These are phyloP conservation scores for Brachionus rotundiformis DNA, from an alignment of 1,140 invertebrate genomes.

Conservation along the genomic window DNA sequence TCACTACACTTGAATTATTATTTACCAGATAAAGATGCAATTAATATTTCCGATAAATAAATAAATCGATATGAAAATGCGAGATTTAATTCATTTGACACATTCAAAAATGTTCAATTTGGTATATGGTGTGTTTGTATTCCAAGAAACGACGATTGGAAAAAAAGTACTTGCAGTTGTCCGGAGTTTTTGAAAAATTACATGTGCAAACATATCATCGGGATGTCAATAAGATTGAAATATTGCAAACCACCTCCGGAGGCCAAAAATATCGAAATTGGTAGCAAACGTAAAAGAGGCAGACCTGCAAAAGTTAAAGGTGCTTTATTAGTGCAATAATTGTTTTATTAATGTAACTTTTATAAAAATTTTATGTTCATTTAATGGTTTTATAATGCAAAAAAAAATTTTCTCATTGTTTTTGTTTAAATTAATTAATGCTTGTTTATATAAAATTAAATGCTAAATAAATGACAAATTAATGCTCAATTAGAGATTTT, in stretches of 20 bases:
- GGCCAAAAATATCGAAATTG: not conserved
- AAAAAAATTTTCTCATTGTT: no score
- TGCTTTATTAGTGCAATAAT: not conserved
- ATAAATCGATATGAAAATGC: not conserved
- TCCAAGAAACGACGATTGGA: not conserved
- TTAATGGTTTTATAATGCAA: no score
- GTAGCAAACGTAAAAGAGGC: not conserved
- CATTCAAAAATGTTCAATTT: not conserved
- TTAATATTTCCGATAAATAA: not conserved
- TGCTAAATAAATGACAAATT: no score
- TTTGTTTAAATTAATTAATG: no score
- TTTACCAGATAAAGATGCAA: not conserved
- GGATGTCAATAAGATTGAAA: not conserved
- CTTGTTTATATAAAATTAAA: no score
- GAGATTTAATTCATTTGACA: not conserved
- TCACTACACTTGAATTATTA: no score
- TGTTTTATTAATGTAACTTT: no score
- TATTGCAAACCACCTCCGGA: constrained; percentile 7
- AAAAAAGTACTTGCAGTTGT: no score
- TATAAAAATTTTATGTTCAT: no score
- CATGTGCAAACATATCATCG: constrained; percentile 13
- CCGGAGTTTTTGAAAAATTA: constrained; percentile 2
- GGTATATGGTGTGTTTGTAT: not conserved
- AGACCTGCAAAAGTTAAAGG: no score
- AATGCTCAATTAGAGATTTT: no score